phyloP scores from a whole-genome alignment of 2,113 vertebrate genomes.

The Oncorhynchus kisutch region DNA sequence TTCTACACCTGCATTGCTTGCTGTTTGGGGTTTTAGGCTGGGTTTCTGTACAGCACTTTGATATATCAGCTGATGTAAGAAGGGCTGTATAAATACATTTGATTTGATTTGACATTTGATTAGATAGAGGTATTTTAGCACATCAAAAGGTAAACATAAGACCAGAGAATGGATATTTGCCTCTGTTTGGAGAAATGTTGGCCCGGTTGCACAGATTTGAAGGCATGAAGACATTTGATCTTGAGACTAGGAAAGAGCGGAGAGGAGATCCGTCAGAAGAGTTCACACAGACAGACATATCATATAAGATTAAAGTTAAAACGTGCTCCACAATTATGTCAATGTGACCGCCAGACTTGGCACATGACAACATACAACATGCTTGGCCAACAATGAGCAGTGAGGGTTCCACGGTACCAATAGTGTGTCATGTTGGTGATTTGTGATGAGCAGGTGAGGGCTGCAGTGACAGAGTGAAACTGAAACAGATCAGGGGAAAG shows the following conservation, averaged over 20 bases:
- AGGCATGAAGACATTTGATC: slow-evolving; percentile 78
- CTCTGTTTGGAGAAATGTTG: slow-evolving; percentile 36
- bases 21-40: too few relatives aligned
- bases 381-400: neutral
- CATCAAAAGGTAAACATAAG: neutral
- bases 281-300: neutral
- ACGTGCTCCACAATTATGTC: neutral
- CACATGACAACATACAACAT: neutral
- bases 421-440: slow-evolving; percentile 4
- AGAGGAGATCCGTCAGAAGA: slow-evolving; percentile 12
- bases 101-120: too few relatives aligned
- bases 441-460: slow-evolving; percentile 12
- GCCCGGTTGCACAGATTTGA: slow-evolving; percentile 46
- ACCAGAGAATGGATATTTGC: neutral
- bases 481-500: slow-evolving; percentile 3
- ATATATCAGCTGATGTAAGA: too few relatives aligned
- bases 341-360: neutral
- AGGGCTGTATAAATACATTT: too few relatives aligned
- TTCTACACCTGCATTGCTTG: too few relatives aligned
- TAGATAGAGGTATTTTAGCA: neutral
- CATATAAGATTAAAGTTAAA: neutral
- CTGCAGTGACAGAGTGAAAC: neutral
- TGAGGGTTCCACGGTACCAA: neutral
- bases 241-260: slow-evolving; percentile 62
- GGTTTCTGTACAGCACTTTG: too few relatives aligned